A percentile compares a stretch with the other conserved stretches of the same genome.
These are phyloP conservation scores for Spheniscus mendiculus DNA, from an alignment of 2,113 vertebrate genomes.

Conservation along the genomic window DNA sequence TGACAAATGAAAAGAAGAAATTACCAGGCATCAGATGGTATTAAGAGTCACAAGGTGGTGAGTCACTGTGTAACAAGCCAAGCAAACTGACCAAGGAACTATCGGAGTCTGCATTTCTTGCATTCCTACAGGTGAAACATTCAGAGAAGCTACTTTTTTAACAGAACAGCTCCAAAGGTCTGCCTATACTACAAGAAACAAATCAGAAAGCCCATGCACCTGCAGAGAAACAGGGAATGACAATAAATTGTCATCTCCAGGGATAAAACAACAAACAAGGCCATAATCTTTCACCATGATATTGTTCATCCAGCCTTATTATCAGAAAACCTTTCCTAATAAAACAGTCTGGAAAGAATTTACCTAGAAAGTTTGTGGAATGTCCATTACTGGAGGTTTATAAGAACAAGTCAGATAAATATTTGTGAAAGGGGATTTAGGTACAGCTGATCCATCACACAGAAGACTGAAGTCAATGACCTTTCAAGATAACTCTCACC, in stretches of 20 bases:
- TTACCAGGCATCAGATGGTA: not conserved
- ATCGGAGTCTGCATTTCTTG: not conserved
- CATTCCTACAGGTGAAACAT: not conserved
- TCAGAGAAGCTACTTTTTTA: not conserved
- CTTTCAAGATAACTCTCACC: not conserved
- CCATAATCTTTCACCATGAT: not conserved
- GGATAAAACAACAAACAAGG: not conserved
- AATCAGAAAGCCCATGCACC: not conserved
- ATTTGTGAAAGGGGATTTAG: not conserved
- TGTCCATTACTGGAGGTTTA: not conserved
- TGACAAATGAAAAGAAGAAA: not conserved
- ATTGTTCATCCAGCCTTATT: not conserved
- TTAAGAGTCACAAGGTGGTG: conserved; percentile 10
- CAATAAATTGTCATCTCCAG: not conserved
- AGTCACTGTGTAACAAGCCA: not conserved
- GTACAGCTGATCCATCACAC: not conserved
- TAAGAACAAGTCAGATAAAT: not conserved
- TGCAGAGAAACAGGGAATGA: not conserved
- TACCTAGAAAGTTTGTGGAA: not conserved
- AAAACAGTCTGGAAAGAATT: not conserved
- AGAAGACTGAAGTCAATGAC: not conserved
- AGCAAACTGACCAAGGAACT: not conserved
- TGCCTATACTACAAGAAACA: not conserved
- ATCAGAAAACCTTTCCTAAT: not conserved
- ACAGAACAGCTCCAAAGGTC: not conserved